These are phyloP conservation scores for Eleutherodactylus coqui DNA, from an alignment of 2,797 vertebrate species.

Conservation along the genomic window DNA sequence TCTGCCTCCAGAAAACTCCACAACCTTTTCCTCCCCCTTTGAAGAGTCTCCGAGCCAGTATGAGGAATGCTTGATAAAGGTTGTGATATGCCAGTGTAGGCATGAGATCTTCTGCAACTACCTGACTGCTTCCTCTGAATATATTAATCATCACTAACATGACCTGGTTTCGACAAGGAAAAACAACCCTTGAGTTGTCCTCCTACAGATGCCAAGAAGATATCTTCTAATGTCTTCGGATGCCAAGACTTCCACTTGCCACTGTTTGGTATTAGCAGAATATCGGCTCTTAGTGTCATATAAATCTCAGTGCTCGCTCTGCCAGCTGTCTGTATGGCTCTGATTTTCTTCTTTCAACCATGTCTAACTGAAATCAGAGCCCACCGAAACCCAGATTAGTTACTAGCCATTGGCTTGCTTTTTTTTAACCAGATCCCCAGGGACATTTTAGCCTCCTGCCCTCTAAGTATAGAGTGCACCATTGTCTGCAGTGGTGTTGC, in stretches of 20 bases:
- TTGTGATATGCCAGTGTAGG: neutral
- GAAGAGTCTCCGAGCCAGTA: neutral
- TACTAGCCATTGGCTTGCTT: neutral
- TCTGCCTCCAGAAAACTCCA: neutral
- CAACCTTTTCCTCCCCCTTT: neutral
- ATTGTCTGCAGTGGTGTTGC: neutral
- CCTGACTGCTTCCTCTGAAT: neutral
- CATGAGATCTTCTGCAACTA: neutral
- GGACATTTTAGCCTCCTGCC: neutral
- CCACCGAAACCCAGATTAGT: neutral
- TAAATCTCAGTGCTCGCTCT: neutral
- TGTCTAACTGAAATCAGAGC: neutral
- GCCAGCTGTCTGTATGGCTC: neutral
- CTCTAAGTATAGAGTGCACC: neutral
- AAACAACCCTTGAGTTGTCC: neutral
- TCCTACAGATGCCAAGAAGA: neutral
- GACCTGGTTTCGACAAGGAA: neutral
- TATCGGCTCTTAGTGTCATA: neutral
- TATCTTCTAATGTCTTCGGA: neutral
- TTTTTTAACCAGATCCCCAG: neutral
- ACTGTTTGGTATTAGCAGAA: neutral
- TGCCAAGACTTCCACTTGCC: neutral
- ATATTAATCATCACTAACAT: conserved; percentile 7
- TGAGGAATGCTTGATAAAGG: neutral
- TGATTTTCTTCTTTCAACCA: neutral